Evolutionary conservation across 2,797 vertebrate species (phyloP).

Genomic region (Coracias cyanogaster): DNA sequence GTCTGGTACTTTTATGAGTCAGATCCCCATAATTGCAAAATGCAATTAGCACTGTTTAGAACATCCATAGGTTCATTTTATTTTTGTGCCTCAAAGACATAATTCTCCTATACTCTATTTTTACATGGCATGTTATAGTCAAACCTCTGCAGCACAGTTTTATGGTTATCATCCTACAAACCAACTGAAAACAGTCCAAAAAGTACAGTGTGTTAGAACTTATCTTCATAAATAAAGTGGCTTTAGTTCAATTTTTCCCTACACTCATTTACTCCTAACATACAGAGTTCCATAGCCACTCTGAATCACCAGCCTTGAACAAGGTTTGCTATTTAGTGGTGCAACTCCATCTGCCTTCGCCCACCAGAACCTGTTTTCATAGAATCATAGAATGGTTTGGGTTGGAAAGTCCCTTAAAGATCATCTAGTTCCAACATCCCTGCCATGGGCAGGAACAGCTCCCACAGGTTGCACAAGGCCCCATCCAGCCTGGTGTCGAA

Average conservation of each 20-base stretch:
- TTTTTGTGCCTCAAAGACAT: not conserved
- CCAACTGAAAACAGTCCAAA: not conserved
- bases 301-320: not conserved
- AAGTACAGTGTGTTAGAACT: not conserved
- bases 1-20: conserved; percentile 53
- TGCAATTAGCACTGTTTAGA: conserved; percentile 45
- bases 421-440: too few species aligned
- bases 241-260: not conserved
- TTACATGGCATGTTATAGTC: not conserved
- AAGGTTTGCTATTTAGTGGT: not conserved
- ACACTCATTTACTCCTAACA: not conserved
- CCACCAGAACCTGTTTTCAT: not conserved
- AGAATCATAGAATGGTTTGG: not conserved
- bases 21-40: not conserved
- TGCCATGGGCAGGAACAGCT: too few species aligned
- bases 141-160: not conserved
- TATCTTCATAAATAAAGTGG: not conserved
- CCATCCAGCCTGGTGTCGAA: too few species aligned
- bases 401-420: too few species aligned
- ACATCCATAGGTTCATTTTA: not conserved
- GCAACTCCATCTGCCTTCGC: not conserved
- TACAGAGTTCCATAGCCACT: not conserved
- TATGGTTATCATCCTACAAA: not conserved
- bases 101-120: not conserved
- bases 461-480: too few species aligned